Conservation (phyloP, 2,888 invertebrate species). For the Pyrrhosoma nymphula region DNA sequence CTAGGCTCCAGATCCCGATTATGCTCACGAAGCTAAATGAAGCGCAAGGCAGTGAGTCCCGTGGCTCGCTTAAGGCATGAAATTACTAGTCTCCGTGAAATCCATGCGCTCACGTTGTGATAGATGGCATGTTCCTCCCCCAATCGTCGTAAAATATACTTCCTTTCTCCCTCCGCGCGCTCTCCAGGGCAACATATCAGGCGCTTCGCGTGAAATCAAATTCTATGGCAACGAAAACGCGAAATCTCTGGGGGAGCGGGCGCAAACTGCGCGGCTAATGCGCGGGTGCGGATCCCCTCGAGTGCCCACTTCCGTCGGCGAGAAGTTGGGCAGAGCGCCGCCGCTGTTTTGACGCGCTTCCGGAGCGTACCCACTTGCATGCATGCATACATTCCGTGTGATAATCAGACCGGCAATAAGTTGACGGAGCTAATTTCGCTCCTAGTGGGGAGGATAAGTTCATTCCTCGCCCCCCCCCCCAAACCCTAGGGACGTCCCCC, state of each 20-base stretch:
- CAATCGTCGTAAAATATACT: background rate
- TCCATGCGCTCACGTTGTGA: background rate
- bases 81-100: background rate
- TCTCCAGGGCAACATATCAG: background rate
- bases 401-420: background rate
- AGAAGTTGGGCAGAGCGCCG: background rate
- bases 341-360: background rate
- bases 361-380: background rate
- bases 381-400: conserved; percentile 14
- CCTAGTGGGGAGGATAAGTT: background rate
- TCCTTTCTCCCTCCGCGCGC: background rate
- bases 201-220: background rate
- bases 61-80: background rate
- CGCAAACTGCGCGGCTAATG: background rate
- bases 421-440: conserved; percentile 35
- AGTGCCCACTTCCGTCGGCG: background rate
- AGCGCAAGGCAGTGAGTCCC: background rate
- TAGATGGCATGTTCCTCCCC: background rate
- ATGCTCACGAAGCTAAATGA: no score
- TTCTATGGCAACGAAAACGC: background rate
- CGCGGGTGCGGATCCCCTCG: background rate
- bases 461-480: conserved; percentile 10
- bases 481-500: background rate
- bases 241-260: background rate
- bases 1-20: no score